Conservation (phyloP, 2,113 vertebrate species). For the Fregata magnificens region DNA sequence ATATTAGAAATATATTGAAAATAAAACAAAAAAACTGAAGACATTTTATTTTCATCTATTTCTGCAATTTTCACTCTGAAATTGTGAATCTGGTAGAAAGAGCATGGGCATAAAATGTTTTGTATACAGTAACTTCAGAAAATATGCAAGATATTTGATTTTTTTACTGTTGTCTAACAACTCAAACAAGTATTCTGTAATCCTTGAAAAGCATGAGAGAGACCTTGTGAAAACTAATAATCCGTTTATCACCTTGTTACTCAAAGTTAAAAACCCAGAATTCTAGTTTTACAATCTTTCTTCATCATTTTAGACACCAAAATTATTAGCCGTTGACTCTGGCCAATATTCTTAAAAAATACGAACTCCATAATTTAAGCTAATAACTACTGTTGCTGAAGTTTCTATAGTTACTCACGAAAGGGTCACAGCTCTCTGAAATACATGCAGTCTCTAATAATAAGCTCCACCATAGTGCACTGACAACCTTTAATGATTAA, state of each 20-base stretch:
- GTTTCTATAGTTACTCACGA: constrained; percentile 78
- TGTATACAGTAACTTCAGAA: not conserved
- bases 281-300: constrained; percentile 25
- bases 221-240: not conserved
- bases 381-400: constrained; percentile 64
- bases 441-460: constrained; percentile 66
- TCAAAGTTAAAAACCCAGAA: constrained; percentile 27
- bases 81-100: not conserved
- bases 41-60: not conserved
- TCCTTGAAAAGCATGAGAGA: not conserved
- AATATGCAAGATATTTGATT: not conserved
- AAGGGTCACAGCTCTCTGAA: constrained; percentile 72
- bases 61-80: not conserved
- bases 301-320: constrained; percentile 53
- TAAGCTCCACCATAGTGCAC: constrained; percentile 66
- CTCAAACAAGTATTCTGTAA: not conserved
- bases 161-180: not conserved
- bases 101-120: not conserved
- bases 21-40: not conserved
- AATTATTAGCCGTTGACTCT: constrained; percentile 62
- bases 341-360: constrained; percentile 57
- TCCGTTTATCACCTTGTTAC: not conserved
- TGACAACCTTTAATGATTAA: constrained; percentile 77
- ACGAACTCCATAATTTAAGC: constrained; percentile 65
- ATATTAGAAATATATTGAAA: not conserved